Conservation (phyloP, 2,113 vertebrate species). For the Thunnus maccoyii region DNA sequence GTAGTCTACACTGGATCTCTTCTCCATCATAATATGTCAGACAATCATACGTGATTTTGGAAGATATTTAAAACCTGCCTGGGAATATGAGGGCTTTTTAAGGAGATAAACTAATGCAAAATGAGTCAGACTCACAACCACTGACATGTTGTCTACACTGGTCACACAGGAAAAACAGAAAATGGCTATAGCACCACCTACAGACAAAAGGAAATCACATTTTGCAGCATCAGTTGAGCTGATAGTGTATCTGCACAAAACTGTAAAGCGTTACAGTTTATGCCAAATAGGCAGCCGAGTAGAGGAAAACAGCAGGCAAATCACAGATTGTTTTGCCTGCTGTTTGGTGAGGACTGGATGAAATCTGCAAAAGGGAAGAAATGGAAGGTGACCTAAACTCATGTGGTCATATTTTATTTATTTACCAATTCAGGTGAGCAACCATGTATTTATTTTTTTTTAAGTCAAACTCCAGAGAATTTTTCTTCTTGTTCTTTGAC, state of each 20-base stretch:
- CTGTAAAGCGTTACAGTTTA: background rate
- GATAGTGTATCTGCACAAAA: background rate
- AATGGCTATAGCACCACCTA: slow-evolving; percentile 24
- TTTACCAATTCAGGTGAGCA: background rate
- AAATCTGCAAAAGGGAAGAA: background rate
- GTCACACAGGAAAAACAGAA: background rate
- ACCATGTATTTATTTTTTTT: background rate
- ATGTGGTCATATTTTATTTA: background rate
- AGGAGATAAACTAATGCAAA: background rate
- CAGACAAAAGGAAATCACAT: background rate
- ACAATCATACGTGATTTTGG: background rate
- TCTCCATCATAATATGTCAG: background rate
- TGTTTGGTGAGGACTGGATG: background rate
- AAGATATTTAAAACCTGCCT: background rate
- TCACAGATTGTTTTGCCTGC: background rate
- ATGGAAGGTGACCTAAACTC: background rate
- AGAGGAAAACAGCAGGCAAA: background rate
- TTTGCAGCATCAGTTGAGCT: background rate
- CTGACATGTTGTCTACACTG: background rate
- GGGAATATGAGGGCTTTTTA: background rate
- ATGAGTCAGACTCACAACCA: background rate
- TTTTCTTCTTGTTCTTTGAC: too few relatives aligned
- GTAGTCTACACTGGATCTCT: background rate
- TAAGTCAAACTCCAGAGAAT: too few relatives aligned
- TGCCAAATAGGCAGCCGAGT: background rate